Conservation (phyloP, 2,113 vertebrate species). For the Acinonyx jubatus region DNA sequence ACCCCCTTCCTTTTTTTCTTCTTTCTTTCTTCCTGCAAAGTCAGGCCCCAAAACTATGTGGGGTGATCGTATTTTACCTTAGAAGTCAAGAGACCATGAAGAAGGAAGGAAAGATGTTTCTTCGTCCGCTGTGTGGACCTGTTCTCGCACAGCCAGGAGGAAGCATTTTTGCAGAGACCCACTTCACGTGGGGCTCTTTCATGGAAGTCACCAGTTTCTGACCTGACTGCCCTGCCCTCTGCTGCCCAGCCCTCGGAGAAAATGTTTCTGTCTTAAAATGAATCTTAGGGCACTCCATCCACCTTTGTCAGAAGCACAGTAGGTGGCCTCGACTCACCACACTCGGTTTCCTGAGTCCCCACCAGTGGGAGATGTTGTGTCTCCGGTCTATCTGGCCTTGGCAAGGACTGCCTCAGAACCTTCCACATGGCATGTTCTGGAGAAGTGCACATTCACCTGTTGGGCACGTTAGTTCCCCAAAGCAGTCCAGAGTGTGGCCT, state of each 20-base stretch:
- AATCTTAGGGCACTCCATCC: not conserved
- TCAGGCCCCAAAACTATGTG: not conserved
- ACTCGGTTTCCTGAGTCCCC: not conserved
- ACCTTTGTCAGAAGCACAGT: not conserved
- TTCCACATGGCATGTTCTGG: too few species aligned
- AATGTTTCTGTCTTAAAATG: not conserved
- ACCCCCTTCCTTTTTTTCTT: accelerated
- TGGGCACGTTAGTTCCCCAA: accelerated
- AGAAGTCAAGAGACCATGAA: not conserved
- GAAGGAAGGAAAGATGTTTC: not conserved
- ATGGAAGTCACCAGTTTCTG: not conserved
- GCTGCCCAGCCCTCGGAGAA: not conserved
- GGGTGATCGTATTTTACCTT: not conserved
- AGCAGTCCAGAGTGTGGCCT: not conserved
- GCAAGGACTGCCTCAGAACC: not conserved
- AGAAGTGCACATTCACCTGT: accelerated
- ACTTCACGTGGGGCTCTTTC: not conserved
- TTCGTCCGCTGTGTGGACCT: not conserved
- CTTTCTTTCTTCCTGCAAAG: not conserved
- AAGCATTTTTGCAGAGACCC: too few species aligned
- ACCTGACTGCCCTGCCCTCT: not conserved
- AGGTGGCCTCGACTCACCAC: too few species aligned
- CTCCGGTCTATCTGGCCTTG: not conserved
- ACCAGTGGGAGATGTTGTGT: too few species aligned
- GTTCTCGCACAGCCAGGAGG: too few species aligned